These are phyloP conservation scores for Leptopilina clavipes DNA, from an alignment of 1,140 invertebrate genomes.

Conservation along the genomic window DNA sequence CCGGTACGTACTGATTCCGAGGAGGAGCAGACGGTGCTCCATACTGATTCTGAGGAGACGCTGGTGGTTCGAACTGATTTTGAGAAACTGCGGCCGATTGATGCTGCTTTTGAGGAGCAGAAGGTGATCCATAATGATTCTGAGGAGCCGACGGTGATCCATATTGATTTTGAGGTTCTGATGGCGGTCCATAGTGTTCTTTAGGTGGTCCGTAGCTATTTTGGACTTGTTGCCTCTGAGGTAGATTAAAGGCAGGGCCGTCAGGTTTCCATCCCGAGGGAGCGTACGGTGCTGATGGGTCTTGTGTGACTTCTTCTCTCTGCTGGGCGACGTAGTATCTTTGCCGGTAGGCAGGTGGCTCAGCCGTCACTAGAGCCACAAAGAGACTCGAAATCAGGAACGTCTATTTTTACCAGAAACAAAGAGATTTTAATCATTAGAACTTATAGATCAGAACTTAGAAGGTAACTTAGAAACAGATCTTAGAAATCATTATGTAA, in stretches of 20 bases:
- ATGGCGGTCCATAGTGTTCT: constrained; percentile 53
- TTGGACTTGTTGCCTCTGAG: constrained; percentile 65
- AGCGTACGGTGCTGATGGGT: constrained; percentile 71
- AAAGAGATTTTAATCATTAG: no score
- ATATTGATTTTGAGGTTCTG: constrained; percentile 43
- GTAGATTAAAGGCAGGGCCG: constrained; percentile 76
- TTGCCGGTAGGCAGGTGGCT: constrained; percentile 63
- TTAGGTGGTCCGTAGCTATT: constrained; percentile 51
- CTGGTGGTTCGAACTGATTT: constrained; percentile 55
- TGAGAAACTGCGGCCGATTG: constrained; percentile 47
- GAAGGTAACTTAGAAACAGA: no score
- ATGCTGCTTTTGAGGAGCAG: constrained; percentile 46
- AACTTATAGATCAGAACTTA: no score
- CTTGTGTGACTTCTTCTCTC: constrained; percentile 49
- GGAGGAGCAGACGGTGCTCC: constrained; percentile 44
- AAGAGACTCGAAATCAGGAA: constrained; percentile 59
- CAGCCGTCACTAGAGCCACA: constrained; percentile 60
- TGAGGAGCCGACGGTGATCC: constrained; percentile 42
- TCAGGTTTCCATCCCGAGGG: constrained; percentile 76
- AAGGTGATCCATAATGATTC: constrained; percentile 48
- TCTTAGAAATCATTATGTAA: no score
- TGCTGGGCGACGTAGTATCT: constrained; percentile 67
- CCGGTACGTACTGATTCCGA: constrained; percentile 41
- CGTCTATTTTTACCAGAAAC: constrained; percentile 15
- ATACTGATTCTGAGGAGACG: constrained; percentile 52